phyloP scores from a whole-genome alignment of 2,113 vertebrate genomes.

The Proteles cristata region DNA sequence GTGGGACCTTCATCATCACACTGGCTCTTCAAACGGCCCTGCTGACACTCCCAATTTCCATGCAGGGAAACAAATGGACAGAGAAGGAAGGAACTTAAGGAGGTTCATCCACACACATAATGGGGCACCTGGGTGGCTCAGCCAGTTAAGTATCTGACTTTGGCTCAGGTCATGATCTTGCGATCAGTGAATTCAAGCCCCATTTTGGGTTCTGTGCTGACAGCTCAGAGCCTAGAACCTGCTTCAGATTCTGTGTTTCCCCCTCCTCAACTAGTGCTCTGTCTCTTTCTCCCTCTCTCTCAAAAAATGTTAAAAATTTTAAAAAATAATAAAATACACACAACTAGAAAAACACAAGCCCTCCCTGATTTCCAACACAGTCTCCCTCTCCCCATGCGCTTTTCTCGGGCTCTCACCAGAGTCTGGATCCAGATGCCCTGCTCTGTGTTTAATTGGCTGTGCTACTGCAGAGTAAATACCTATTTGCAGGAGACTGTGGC shows the following conservation, averaged over 20 bases:
- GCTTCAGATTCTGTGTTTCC: no score
- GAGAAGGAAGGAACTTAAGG: neutral
- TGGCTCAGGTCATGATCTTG: no score
- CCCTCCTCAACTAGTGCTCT: no score
- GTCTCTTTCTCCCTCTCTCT: no score
- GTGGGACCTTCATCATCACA: no score
- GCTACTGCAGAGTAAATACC: neutral
- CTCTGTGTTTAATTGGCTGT: neutral
- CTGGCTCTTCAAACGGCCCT: neutral
- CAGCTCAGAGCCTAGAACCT: no score
- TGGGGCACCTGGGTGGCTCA: no score
- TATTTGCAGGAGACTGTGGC: neutral
- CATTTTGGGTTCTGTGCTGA: no score
- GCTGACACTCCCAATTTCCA: neutral
- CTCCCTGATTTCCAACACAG: neutral
- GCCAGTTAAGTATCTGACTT: no score
- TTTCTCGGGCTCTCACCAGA: neutral
- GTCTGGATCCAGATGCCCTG: neutral
- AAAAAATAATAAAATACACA: neutral
- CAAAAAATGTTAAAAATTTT: no score
- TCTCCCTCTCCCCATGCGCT: neutral
- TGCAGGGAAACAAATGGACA: neutral
- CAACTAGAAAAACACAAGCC: neutral
- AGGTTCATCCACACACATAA: neutral
- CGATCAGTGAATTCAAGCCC: no score